A percentile compares a stretch with the other conserved stretches of the same genome.
Conservation (phyloP, 1,140 invertebrate genomes). For the Andricus grossulariae region DNA sequence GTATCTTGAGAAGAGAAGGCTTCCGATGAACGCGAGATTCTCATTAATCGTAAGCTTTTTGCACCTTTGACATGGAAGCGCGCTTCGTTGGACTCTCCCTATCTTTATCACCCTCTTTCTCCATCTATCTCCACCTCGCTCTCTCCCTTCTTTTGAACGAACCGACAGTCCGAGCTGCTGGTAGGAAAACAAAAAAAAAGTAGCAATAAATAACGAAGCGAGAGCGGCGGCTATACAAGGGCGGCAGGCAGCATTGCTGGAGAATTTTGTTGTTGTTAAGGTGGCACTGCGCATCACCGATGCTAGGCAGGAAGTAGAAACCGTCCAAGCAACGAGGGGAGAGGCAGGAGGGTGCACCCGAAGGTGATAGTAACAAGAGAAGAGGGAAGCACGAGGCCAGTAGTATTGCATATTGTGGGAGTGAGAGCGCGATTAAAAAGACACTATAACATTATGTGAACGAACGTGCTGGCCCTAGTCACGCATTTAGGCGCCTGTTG, state of each 20-base stretch:
- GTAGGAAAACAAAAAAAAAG: conserved; percentile 37
- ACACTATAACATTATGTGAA: conserved; percentile 59
- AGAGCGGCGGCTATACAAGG: conserved; percentile 44
- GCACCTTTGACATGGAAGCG: conserved; percentile 47
- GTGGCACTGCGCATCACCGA: conserved; percentile 74
- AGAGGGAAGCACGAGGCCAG: conserved; percentile 31
- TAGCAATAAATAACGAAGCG: conserved; percentile 47
- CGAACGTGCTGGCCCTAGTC: no score
- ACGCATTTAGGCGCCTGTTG: no score
- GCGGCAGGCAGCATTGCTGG: conserved; percentile 59
- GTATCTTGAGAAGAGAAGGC: not conserved
- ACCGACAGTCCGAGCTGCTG: conserved; percentile 31
- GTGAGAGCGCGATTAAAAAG: conserved; percentile 33
- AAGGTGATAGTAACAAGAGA: conserved; percentile 57
- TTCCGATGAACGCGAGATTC: conserved; percentile 29
- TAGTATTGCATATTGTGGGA: conserved; percentile 10
- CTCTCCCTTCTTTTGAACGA: conserved; percentile 32
- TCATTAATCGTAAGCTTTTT: conserved; percentile 47
- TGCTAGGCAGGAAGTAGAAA: conserved; percentile 72
- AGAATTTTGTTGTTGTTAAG: conserved; percentile 70
- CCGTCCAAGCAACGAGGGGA: conserved; percentile 60
- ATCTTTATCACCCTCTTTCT: conserved; percentile 34
- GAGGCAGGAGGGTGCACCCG: conserved; percentile 55
- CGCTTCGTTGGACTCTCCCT: conserved; percentile 44
- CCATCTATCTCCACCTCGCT: conserved; percentile 24